phyloP scores from a whole-genome alignment of 2,113 vertebrate genomes.

The Pampusana beccarii region DNA sequence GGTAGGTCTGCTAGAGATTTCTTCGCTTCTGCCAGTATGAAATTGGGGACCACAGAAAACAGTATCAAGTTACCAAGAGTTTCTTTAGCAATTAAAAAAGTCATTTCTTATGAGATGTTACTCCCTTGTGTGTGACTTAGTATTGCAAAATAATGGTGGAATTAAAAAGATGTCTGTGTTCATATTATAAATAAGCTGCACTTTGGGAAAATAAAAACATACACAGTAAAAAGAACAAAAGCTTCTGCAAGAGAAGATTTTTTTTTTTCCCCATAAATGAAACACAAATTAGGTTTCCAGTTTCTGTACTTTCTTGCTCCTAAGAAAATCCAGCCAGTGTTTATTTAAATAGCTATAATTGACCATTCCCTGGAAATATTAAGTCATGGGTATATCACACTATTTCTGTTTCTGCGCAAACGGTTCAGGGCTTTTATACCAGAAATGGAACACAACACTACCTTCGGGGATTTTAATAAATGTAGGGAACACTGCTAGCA shows the following conservation, averaged over 20 bases:
- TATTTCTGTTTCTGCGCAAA: slow-evolving; percentile 62
- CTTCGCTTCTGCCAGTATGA: neutral
- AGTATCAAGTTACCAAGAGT: neutral
- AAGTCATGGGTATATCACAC: slow-evolving; percentile 49
- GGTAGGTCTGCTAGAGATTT: neutral
- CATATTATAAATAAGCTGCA: neutral
- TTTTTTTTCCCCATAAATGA: neutral
- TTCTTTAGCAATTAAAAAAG: slow-evolving; percentile 21
- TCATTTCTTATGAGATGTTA: neutral
- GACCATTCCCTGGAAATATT: slow-evolving; percentile 57
- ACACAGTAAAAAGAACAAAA: neutral
- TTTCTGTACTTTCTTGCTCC: slow-evolving; percentile 20
- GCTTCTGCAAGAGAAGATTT: neutral
- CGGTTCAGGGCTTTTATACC: slow-evolving; percentile 77
- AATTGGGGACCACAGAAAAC: neutral
- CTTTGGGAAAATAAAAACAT: slow-evolving; percentile 19
- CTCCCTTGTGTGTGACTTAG: neutral
- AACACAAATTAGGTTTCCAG: slow-evolving; percentile 22
- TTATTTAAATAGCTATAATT: slow-evolving; percentile 68
- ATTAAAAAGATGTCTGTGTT: neutral
- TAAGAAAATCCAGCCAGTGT: slow-evolving; percentile 41
- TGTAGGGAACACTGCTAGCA: slow-evolving; percentile 93
- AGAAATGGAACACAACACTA: slow-evolving; percentile 83
- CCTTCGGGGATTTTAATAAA: slow-evolving; percentile 97
- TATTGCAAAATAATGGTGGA: neutral